Evolutionary conservation across 1,140 invertebrate species (phyloP), one percentile per base, ranked within the genome.

Genomic region (Liolophura sinensis): DNA sequence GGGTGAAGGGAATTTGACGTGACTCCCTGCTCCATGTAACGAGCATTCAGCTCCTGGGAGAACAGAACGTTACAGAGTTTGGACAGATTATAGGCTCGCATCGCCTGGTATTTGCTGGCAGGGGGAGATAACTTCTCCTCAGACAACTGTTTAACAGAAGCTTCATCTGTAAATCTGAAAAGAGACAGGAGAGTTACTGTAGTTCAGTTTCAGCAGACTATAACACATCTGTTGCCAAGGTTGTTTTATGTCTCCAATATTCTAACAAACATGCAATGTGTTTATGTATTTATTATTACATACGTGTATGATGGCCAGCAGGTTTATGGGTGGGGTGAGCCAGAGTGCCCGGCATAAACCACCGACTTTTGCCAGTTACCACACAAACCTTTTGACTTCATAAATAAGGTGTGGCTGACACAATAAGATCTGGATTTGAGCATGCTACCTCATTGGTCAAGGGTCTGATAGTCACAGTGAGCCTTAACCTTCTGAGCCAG

Each of bases 11-110:
- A 89, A 82, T 94, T 93, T 1, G 92, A 89, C 31, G 86, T 88
- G n/a, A 97, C 88, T 1, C 89, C 89, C 72, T 88, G 88, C 16
- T 82, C 60, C 22, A 55, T 49, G 22, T 77, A 63, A 12, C 73
- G 65, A 52, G 47, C 68, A 65, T 92, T 88, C 16, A 95, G 79
- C 81, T 93, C 92, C 75, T 90, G 87, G 6, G 91, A 90, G 76
- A 94, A 93, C 16, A 97, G 84, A 48, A 97, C 86, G 85, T 96
- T 95, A 77, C 91, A 96, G 22, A 97, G 85, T 86, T 98, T 98
- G 0, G 92, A 92, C 83, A 94, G 89, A 78, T 96, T 95, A 78
- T 97, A 98, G 1, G 93, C 91, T 81, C 89, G 89, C 87, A 96
- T 91, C 55, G 89, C 87, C 84, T 89, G 90, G 82, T 91, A 96